Percentiles rank a stretch among this genome's conserved stretches.
Conservation (phyloP, 1,140 invertebrate species). For the Drosophila rufa region DNA sequence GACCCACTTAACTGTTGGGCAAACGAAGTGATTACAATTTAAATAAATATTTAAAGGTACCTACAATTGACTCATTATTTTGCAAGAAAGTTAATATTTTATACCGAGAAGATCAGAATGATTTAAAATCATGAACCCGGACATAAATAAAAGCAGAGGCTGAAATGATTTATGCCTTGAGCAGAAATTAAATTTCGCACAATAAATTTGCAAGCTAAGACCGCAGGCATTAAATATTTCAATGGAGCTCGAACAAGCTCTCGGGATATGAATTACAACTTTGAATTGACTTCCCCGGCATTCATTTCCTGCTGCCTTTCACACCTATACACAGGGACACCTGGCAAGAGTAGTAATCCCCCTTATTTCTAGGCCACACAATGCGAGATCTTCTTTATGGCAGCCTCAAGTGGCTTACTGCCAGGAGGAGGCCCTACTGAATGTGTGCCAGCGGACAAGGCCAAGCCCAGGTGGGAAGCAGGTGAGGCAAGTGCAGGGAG, state of each 20-base stretch:
- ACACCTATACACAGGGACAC: slow-evolving; percentile 10
- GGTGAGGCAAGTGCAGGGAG: not conserved
- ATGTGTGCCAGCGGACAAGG: slow-evolving; percentile 16
- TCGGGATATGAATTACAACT: slow-evolving; percentile 55
- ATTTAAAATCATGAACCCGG: not conserved
- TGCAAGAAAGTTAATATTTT: not conserved
- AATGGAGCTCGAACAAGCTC: slow-evolving; percentile 30
- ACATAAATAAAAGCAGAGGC: not conserved
- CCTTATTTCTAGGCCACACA: slow-evolving; percentile 52
- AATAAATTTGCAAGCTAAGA: slow-evolving; percentile 23
- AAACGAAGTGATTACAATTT: not conserved
- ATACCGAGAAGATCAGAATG: not conserved
- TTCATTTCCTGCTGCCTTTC: slow-evolving; percentile 28
- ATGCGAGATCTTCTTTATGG: slow-evolving; percentile 55
- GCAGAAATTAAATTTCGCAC: slow-evolving; percentile 10
- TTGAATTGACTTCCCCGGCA: slow-evolving; percentile 62
- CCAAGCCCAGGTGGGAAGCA: slow-evolving; percentile 2
- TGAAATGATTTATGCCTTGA: not conserved
- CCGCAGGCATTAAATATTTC: not conserved
- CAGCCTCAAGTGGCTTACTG: slow-evolving; percentile 61
- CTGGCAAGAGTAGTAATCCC: slow-evolving; percentile 35
- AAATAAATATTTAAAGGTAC: not conserved
- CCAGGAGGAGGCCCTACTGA: slow-evolving; percentile 44
- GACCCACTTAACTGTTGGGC: not conserved
- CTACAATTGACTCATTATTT: not conserved